Conservation (phyloP, 2,113 vertebrate species). For the Erinaceus europaeus region DNA sequence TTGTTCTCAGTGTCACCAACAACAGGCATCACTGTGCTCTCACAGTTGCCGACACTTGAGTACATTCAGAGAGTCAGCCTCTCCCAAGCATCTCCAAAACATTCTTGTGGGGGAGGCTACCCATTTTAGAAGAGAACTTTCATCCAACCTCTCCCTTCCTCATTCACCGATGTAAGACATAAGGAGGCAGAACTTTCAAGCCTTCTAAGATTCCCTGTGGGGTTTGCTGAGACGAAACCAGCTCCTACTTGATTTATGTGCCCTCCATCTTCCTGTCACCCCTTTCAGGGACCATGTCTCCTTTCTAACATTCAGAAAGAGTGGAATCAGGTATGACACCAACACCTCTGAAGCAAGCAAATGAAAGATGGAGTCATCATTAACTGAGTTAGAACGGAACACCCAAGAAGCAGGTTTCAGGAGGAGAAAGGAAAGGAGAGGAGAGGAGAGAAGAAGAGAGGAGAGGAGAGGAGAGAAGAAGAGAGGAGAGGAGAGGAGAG, state of each 20-base stretch:
- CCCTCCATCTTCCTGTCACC: background rate
- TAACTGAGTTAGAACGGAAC: background rate
- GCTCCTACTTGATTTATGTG: background rate
- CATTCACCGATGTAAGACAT: background rate
- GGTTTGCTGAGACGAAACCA: background rate
- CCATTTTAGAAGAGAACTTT: background rate
- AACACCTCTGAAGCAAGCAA: background rate
- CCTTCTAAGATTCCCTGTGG: background rate
- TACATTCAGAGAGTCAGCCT: constrained; percentile 13
- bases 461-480: background rate
- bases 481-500: background rate
- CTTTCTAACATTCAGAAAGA: background rate
- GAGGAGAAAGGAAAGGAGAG: background rate
- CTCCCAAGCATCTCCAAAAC: background rate
- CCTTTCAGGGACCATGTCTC: background rate
- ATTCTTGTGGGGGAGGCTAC: background rate
- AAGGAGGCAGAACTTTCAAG: background rate
- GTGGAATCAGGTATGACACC: background rate
- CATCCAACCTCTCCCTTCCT: background rate
- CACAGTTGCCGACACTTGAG: background rate
- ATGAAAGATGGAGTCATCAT: background rate
- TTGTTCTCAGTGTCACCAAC: constrained; percentile 43
- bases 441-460: background rate
- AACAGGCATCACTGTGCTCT: background rate
- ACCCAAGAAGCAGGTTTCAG: background rate